These are phyloP conservation scores for Hyposoter dolosus DNA, from an alignment of 2,888 invertebrate species.

Conservation along the genomic window DNA sequence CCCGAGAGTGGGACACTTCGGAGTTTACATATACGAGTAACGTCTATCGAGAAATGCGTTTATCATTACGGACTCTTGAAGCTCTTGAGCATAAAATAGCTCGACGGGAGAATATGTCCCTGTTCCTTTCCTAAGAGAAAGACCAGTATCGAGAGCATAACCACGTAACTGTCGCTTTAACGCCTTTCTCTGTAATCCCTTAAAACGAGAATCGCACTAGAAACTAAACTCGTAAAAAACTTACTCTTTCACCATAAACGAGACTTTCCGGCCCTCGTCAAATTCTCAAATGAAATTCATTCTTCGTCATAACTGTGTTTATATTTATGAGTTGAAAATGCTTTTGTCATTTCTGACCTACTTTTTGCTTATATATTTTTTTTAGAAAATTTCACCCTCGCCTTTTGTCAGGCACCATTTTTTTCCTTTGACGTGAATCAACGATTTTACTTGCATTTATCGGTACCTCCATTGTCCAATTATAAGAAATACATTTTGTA, in stretches of 20 bases:
- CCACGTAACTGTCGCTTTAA: constrained; percentile 21
- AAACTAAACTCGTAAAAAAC: constrained; percentile 38
- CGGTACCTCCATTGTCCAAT: not conserved
- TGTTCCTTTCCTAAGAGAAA: not conserved
- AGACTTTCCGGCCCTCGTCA: not conserved
- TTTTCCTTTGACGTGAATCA: not conserved
- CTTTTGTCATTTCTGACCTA: not conserved
- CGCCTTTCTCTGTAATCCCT: constrained; percentile 10
- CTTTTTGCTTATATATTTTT: not conserved
- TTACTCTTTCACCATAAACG: constrained; percentile 21
- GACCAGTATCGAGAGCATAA: constrained; percentile 30
- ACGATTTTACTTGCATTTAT: not conserved
- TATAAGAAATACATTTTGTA: not conserved
- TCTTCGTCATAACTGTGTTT: not conserved
- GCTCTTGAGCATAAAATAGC: constrained; percentile 60
- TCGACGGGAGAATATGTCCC: constrained; percentile 57
- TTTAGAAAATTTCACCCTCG: not conserved
- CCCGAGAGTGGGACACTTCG: constrained; percentile 1
- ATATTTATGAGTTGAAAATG: constrained; percentile 1
- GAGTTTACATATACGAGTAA: constrained; percentile 50
- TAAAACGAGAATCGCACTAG: constrained; percentile 15
- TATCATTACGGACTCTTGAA: constrained; percentile 60
- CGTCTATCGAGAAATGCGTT: constrained; percentile 62
- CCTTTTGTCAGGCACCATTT: not conserved
- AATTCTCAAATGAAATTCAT: constrained; percentile 9